These are phyloP conservation scores for Onychomys arenicola DNA, from an alignment of 2,797 vertebrate genomes.

Conservation along the genomic window DNA sequence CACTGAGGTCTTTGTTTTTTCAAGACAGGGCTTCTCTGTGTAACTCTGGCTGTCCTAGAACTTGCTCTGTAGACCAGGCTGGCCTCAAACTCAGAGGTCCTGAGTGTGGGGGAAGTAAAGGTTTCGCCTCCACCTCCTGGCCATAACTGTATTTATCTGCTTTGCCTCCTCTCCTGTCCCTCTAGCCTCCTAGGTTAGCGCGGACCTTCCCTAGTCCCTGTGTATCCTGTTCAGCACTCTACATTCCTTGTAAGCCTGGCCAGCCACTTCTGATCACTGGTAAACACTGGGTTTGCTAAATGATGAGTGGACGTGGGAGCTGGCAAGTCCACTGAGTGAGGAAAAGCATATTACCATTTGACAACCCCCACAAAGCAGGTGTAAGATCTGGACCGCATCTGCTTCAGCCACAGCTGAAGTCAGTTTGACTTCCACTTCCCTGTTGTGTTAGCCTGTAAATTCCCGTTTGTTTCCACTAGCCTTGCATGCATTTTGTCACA, in stretches of 20 bases:
- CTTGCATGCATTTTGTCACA: not conserved
- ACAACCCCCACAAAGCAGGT: not conserved
- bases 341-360: not conserved
- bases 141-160: not conserved
- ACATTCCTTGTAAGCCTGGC: not conserved
- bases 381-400: not conserved
- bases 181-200: not conserved
- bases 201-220: not conserved
- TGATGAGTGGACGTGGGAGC: not conserved
- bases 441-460: not conserved
- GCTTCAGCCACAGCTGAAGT: slow-evolving; percentile 4
- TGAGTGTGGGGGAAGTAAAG: not conserved
- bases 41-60: not conserved
- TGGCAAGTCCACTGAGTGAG: not conserved
- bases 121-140: not conserved
- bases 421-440: slow-evolving; percentile 25
- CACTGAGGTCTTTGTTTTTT: not conserved
- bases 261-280: not conserved
- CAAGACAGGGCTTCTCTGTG: not conserved
- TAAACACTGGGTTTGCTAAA: not conserved
- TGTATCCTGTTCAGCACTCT: not conserved
- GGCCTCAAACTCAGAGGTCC: not conserved
- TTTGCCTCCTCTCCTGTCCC: not conserved
- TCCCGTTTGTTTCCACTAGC: not conserved
- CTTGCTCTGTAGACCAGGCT: not conserved